Conservation (phyloP, 2,113 vertebrate genomes). For the Zosterops borbonicus region DNA sequence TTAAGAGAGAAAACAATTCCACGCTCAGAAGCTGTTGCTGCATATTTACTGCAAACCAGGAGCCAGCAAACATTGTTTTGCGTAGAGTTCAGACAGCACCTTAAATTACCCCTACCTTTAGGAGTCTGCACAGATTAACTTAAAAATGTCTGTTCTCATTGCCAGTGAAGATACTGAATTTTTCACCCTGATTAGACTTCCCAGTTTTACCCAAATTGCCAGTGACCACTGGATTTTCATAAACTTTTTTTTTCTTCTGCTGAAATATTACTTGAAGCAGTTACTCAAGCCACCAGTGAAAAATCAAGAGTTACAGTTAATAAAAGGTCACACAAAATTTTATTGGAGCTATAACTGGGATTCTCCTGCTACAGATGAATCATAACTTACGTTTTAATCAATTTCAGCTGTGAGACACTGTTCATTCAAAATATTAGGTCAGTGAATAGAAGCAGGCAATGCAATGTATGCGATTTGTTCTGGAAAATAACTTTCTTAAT, state of each 20-base stretch:
- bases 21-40: neutral
- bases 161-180: neutral
- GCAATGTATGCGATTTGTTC: neutral
- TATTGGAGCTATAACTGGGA: neutral
- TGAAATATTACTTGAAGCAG: neutral
- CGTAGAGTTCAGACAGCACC: conserved; percentile 12
- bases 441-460: neutral
- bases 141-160: neutral
- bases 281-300: neutral
- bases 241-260: neutral
- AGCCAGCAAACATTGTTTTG: neutral
- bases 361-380: neutral
- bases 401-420: neutral
- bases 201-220: neutral
- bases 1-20: neutral
- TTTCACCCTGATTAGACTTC: neutral
- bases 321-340: neutral
- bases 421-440: neutral
- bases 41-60: neutral
- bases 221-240: neutral
- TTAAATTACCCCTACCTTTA: neutral
- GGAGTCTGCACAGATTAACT: neutral
- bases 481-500: conserved; percentile 39
- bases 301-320: neutral
- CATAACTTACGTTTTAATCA: neutral